Percentiles rank a stretch among this genome's conserved stretches.
Evolutionary conservation across 2,888 invertebrate species (phyloP).

Genomic region (Diaphora mendica): DNA sequence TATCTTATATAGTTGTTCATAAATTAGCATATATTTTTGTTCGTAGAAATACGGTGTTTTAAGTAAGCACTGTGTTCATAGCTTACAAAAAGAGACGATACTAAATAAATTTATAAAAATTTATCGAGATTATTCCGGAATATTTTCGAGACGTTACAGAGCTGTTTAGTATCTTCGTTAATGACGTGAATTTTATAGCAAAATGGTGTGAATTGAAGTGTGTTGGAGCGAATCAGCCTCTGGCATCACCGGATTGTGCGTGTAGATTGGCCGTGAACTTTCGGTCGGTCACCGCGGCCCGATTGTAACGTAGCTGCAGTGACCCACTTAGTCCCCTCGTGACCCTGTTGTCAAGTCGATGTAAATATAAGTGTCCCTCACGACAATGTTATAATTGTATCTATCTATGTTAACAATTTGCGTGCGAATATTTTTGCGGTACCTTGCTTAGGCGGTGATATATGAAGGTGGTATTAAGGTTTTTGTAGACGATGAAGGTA

Average conservation of each 20-base stretch:
- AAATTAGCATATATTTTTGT: not conserved
- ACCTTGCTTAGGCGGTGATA: conserved; percentile 23
- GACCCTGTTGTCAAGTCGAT: conserved; percentile 44
- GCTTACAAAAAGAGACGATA: not conserved
- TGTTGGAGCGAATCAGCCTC: conserved; percentile 26
- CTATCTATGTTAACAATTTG: conserved; percentile 24
- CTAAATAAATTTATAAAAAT: not conserved
- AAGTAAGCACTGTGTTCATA: no score
- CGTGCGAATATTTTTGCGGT: conserved; percentile 22
- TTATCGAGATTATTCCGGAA: conserved; percentile 22
- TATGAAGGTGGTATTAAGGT: conserved; percentile 20
- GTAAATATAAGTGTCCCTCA: conserved; percentile 52
- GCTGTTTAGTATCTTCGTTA: conserved; percentile 22
- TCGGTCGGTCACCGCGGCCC: conserved; percentile 45
- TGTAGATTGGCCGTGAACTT: conserved; percentile 65
- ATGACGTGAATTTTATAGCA: conserved; percentile 46
- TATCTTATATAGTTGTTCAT: not conserved
- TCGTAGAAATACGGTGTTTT: not conserved
- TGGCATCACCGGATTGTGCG: conserved; percentile 31
- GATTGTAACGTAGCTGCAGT: conserved; percentile 55
- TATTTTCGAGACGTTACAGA: conserved; percentile 34
- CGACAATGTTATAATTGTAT: conserved; percentile 45
- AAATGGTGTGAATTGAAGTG: conserved; percentile 39
- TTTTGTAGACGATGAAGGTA: conserved; percentile 6
- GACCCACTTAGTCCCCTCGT: conserved; percentile 63